phyloP scores from a whole-genome alignment of 1,140 invertebrate genomes.

The Leptinotarsa texana region DNA sequence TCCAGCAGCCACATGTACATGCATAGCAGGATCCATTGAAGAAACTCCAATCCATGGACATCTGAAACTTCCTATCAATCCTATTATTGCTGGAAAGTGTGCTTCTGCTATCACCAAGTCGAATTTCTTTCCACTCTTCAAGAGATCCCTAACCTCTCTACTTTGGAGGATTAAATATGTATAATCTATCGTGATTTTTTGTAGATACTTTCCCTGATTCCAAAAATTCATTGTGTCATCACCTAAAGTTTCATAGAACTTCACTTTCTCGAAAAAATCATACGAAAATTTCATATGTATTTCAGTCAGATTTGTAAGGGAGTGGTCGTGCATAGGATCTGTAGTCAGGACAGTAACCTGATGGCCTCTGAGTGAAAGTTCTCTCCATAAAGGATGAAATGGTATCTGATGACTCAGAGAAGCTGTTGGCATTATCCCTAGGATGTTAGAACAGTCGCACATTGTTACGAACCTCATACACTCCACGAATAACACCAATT shows the following conservation, averaged over 20 bases:
- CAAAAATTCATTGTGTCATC: conserved; percentile 19
- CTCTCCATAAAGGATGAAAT: conserved; percentile 53
- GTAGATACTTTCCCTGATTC: not conserved
- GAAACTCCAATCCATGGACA: conserved; percentile 47
- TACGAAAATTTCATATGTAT: conserved; percentile 43
- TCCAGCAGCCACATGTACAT: conserved; percentile 49
- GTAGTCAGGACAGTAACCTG: conserved; percentile 44
- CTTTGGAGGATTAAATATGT: conserved; percentile 28
- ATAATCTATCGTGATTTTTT: conserved; percentile 10
- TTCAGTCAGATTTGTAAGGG: conserved; percentile 41
- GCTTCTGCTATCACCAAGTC: conserved; percentile 53
- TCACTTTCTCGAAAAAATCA: conserved; percentile 20
- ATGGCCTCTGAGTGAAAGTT: conserved; percentile 40
- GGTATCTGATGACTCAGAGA: conserved; percentile 64
- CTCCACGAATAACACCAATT: not conserved
- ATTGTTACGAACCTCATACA: not conserved
- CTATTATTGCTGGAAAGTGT: conserved; percentile 38
- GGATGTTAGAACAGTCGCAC: conserved; percentile 55
- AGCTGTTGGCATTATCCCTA: conserved; percentile 58
- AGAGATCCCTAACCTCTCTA: conserved; percentile 49
- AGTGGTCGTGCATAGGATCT: conserved; percentile 36
- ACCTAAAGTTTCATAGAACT: conserved; percentile 7
- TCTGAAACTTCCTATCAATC: conserved; percentile 43
- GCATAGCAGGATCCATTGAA: conserved; percentile 35
- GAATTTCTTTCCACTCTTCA: conserved; percentile 39